Evolutionary conservation across 2,797 vertebrate genomes (phyloP), one percentile per base, ranked within the genome.

Genomic region (Selene dorsalis): DNA sequence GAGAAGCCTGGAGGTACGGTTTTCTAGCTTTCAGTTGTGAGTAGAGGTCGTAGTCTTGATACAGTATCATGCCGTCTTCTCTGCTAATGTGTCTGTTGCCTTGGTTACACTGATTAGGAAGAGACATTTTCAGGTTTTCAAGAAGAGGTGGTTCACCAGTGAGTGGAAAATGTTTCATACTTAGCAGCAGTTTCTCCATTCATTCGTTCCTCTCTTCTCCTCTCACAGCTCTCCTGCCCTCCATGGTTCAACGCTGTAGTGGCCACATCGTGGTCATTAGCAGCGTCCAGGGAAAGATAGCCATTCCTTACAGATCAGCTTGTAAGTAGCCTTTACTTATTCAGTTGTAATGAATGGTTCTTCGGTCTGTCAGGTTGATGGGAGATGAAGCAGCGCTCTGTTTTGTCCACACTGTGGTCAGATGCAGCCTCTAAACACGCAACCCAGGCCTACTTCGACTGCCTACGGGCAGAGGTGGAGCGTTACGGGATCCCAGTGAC

Each of bases 381-480:
- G 8, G 13, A 64, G 69, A 61, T 79, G 35, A 79, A 63, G 35
- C 48, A 43, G 38, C 11, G 45, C 17, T 67, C 41, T 58, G 50
- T 1, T 77, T 64, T 75, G 14, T 70, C 4, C 47, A 17, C 9
- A 18, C 28, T 67, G n/a, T 79, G 70, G 1, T 47, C 91, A 99
- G 98, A 99, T 18, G 94, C 97, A 3, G 98, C 97, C 22, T 99
- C 98, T 3, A 99, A 99, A 74, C 98, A 99, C 0, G 98, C 98
- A 13, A 96, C 95, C 20, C 98, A 99, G 93, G 98, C 98, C 3
- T 99, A 97, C 91, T 99, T 97, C 20, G 98, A 99, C 90, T 99
- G 98, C 24, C 91, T 99, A 10, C 93, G 98, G 30, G 97, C 98
- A 0, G 98, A 99, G 90, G 87, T 98, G 0, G 93, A 96, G 39